Evolutionary conservation across 2,888 invertebrate species (phyloP), one percentile per base, ranked within the genome.

Genomic region (Callimorpha dominula): DNA sequence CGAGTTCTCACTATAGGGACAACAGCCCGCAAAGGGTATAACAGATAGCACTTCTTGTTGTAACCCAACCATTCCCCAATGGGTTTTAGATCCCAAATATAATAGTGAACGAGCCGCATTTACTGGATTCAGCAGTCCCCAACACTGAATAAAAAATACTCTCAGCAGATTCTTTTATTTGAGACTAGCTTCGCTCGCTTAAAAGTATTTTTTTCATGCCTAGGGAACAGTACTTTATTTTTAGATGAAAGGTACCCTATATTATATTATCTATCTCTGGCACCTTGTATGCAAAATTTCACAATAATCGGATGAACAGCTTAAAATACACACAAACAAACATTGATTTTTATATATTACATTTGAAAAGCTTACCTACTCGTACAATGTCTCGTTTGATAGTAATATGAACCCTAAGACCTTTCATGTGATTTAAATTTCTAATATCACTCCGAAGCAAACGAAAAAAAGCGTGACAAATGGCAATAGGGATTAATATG

Each of bases 41-140:
- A 46, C 9, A 46, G 43, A 46, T 42, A 60, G 46, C 31, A 70
- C 63, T 57, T 57, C 42, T 52, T 70, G 52, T 65, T 65, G 65
- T 70, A 49, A 46, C 70, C 43, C 20, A 65, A 70, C 52, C 70
- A 17, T 42, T 43, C 64, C 64, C 63, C 52, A 43, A 70, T 64
- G 64, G 64, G 57, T 57, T 65, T 70, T 64, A 54, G 65, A 70
- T 70, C 65, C 70, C 31, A 65, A 57, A 65, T 70, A 70, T 70
- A 70, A 70, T 70, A 65, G 70, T 65, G 43, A 70, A 65, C 42
- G 65, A 65, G 65, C 70, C 65, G 43, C 52, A 65, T 70, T 70
- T 57, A 65, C 43, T 64, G 65, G 65, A 54, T 70, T 57, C 57
- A 20, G 57, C 57, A 46, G 43, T 52, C 52, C 70, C 70, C 49